A percentile compares a stretch with the other conserved stretches of the same genome.
phyloP scores from a whole-genome alignment of 2,113 vertebrate species.

The Centropus unirufus region DNA sequence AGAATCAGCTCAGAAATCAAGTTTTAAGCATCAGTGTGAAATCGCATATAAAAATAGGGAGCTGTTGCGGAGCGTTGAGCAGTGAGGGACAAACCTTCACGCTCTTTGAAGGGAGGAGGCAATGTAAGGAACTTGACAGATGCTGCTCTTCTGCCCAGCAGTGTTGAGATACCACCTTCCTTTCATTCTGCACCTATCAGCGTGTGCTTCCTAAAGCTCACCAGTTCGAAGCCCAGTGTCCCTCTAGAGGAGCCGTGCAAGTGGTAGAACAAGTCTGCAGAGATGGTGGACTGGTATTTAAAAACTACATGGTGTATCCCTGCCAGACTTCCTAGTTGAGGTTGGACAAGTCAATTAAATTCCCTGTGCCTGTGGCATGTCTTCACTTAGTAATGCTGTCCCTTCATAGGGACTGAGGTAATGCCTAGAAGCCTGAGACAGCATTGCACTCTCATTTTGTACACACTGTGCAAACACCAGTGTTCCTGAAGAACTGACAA shows the following conservation, averaged over 20 bases:
- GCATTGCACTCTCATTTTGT: background rate
- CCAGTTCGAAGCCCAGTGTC: background rate
- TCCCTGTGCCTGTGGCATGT: background rate
- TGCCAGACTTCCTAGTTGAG: background rate
- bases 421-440: background rate
- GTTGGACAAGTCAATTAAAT: background rate
- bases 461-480: background rate
- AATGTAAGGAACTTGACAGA: background rate
- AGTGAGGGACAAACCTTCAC: background rate
- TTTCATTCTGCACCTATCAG: background rate
- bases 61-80: background rate
- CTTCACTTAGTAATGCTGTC: background rate
- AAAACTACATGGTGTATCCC: background rate
- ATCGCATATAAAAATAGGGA: background rate
- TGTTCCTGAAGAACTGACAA: background rate
- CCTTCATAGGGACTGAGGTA: background rate
- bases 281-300: background rate
- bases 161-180: background rate
- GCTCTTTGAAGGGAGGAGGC: background rate
- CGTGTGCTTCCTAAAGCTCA: background rate
- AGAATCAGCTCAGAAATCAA: background rate
- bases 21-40: background rate
- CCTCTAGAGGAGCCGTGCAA: background rate
- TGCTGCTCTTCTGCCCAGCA: background rate
- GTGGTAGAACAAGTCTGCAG: background rate